phyloP scores from a whole-genome alignment of 2,888 invertebrate genomes.

The Coenonympha arcania region DNA sequence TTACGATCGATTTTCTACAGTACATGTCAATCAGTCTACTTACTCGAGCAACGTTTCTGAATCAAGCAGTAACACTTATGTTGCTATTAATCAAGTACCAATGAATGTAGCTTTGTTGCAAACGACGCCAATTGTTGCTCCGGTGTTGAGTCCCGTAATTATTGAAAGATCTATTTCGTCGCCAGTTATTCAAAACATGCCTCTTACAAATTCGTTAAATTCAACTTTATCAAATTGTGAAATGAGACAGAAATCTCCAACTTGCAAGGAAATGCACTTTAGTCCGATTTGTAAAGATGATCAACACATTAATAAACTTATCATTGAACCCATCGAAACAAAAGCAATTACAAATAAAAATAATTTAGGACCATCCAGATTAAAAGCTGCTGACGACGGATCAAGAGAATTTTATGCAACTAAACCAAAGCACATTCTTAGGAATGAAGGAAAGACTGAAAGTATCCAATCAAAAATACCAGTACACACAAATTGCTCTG shows the following conservation, averaged over 20 bases:
- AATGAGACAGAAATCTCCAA: too few relatives aligned
- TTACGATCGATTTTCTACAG: slow-evolving; percentile 40
- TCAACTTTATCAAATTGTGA: not conserved
- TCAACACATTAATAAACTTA: not conserved
- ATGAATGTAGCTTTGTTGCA: slow-evolving; percentile 44
- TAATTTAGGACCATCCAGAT: not conserved
- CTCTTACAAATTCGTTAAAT: slow-evolving; percentile 11
- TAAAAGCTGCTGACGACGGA: not conserved
- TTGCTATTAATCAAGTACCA: slow-evolving; percentile 33
- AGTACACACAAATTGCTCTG: too few relatives aligned
- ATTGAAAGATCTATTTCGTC: slow-evolving; percentile 39
- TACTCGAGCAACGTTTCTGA: slow-evolving; percentile 27
- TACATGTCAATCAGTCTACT: slow-evolving; percentile 30
- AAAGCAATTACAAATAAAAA: not conserved
- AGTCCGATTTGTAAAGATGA: not conserved
- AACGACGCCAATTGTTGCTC: slow-evolving; percentile 40
- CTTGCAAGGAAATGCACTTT: too few relatives aligned
- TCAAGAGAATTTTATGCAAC: too few relatives aligned
- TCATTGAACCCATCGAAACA: not conserved
- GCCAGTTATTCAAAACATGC: slow-evolving; percentile 25
- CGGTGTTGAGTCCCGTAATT: slow-evolving; percentile 40
- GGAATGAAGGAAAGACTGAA: too few relatives aligned
- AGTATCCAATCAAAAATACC: too few relatives aligned
- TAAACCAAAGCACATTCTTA: too few relatives aligned
- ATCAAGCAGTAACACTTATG: slow-evolving; percentile 34